Evolutionary conservation across 1,140 invertebrate species (phyloP).

Genomic region (Samia ricini): DNA sequence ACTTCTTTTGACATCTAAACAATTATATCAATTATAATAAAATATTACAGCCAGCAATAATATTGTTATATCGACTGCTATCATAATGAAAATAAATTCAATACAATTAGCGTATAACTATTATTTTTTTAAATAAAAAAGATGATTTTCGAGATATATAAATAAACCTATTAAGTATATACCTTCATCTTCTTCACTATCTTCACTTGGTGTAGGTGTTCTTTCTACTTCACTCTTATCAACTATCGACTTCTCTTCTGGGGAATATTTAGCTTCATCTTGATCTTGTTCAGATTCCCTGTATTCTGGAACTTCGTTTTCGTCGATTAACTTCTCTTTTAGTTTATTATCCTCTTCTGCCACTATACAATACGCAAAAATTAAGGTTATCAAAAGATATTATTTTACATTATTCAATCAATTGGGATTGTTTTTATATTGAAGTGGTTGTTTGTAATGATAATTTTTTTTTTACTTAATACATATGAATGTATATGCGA

Average conservation of each 20-base stretch:
- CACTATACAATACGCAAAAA: conserved; percentile 35
- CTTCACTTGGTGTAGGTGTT: conserved; percentile 77
- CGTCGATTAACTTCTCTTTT: conserved; percentile 66
- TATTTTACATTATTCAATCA: too few relatives aligned
- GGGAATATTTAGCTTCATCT: conserved; percentile 85
- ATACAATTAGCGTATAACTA: too few relatives aligned
- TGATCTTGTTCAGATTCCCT: conserved; percentile 75
- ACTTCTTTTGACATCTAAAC: conserved; percentile 79
- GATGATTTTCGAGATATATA: too few relatives aligned
- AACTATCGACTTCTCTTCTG: conserved; percentile 84
- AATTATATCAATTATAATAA: background rate
- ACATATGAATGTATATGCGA: too few relatives aligned
- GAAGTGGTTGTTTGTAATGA: too few relatives aligned
- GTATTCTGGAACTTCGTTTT: conserved; percentile 56
- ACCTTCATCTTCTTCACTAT: conserved; percentile 81
- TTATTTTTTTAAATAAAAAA: too few relatives aligned
- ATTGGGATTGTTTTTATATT: too few relatives aligned
- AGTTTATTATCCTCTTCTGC: conserved; percentile 73
- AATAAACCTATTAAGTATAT: too few relatives aligned
- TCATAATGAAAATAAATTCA: too few relatives aligned
- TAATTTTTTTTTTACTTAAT: too few relatives aligned
- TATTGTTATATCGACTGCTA: too few relatives aligned
- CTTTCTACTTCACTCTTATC: conserved; percentile 73
- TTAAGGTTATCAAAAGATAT: conserved; percentile 1
- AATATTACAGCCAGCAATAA: too few relatives aligned